Conservation (phyloP, 2,797 vertebrate species). For the Lemur catta region DNA sequence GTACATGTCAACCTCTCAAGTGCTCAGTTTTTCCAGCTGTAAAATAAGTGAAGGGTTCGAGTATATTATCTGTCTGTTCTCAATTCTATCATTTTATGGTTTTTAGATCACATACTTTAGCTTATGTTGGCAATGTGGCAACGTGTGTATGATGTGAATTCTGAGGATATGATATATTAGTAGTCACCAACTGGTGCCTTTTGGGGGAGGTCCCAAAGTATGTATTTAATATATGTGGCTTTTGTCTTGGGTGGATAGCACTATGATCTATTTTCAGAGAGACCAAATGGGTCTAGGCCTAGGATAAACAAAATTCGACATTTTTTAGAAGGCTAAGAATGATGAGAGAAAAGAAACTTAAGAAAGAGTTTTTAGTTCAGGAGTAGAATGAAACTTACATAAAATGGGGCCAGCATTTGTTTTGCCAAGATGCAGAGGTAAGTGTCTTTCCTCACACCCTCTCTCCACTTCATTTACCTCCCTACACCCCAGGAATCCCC, state of each 20-base stretch:
- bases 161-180: background rate
- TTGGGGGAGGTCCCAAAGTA: background rate
- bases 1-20: background rate
- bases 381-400: background rate
- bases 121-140: background rate
- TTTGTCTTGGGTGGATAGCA: background rate
- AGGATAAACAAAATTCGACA: background rate
- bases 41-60: background rate
- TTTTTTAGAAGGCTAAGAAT: background rate
- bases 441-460: background rate
- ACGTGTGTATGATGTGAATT: background rate
- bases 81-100: background rate
- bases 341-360: background rate
- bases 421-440: background rate
- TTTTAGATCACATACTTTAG: background rate
- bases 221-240: background rate
- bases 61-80: conserved; percentile 16
- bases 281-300: background rate
- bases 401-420: background rate
- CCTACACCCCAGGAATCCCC: background rate
- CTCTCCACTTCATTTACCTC: background rate
- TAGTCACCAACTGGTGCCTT: background rate
- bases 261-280: background rate
- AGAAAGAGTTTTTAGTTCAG: background rate
- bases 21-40: background rate